Evolutionary conservation across 1,140 invertebrate species (phyloP).

Genomic region (Lasaia peninsularis): DNA sequence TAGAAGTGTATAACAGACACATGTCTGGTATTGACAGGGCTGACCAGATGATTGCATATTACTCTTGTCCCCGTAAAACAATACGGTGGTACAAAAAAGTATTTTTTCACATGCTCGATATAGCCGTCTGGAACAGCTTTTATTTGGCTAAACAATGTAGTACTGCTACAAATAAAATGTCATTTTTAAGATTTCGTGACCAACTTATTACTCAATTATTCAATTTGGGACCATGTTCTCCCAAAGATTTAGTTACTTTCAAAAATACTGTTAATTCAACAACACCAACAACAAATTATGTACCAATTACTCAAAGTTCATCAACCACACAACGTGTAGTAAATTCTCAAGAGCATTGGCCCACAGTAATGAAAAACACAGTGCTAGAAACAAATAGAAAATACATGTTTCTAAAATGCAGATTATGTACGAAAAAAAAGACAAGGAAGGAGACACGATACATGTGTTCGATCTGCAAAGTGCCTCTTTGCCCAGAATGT

Average conservation of each 20-base stretch:
- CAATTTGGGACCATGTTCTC: conserved; percentile 12
- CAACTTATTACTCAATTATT: conserved; percentile 12
- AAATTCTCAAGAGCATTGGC: not conserved
- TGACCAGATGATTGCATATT: conserved; percentile 13
- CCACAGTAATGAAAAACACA: not conserved
- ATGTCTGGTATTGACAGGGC: conserved; percentile 10
- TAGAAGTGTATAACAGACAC: not conserved
- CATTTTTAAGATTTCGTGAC: conserved; percentile 8
- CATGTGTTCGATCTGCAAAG: conserved; percentile 7
- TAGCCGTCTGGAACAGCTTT: conserved; percentile 8
- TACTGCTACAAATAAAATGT: not conserved
- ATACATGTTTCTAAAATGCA: not conserved
- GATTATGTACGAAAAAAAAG: conserved; percentile 11
- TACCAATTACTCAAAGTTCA: not conserved
- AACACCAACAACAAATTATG: not conserved
- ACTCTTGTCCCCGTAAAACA: conserved; percentile 14
- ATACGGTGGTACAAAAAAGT: conserved; percentile 17
- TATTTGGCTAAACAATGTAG: not conserved
- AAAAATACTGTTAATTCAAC: conserved; percentile 5
- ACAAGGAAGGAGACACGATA: conserved; percentile 16
- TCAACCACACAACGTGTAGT: not conserved
- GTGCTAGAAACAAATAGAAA: not conserved
- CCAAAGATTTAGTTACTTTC: conserved; percentile 12
- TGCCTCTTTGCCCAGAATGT: conserved; percentile 9
- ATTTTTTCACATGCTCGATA: conserved; percentile 14